These are phyloP conservation scores for Scaptomyza polygonia DNA, from an alignment of 2,888 invertebrate genomes.

Conservation along the genomic window DNA sequence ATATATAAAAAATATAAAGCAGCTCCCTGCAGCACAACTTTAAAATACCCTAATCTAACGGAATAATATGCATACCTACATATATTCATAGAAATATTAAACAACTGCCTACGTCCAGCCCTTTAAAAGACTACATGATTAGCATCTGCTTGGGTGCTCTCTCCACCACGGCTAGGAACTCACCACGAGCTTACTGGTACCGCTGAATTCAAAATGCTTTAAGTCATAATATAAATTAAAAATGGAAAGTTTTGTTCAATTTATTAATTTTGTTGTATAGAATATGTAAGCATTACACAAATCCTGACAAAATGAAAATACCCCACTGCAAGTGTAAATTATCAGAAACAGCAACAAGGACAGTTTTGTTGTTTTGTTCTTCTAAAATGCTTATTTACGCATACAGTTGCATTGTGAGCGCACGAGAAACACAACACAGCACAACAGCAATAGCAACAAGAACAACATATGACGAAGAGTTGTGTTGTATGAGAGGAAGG, in stretches of 20 bases:
- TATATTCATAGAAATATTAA: not conserved
- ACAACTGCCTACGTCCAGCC: not conserved
- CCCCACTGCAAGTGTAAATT: not conserved
- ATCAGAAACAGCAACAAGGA: constrained; percentile 36
- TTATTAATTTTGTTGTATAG: no score
- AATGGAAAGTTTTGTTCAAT: no score
- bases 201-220: no score
- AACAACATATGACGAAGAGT: constrained; percentile 16
- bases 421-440: constrained; percentile 13
- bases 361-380: constrained; percentile 40
- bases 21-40: not conserved
- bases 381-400: constrained; percentile 76
- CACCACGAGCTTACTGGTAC: not conserved
- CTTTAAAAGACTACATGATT: not conserved
- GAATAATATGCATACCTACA: not conserved
- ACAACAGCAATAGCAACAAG: constrained; percentile 8
- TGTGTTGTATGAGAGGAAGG: constrained; percentile 11
- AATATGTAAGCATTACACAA: no score
- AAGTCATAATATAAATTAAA: no score
- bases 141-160: not conserved
- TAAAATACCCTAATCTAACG: not conserved
- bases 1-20: constrained; percentile 18
- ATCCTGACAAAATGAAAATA: not conserved
- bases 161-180: not conserved
- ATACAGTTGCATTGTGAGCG: constrained; percentile 59